Evolutionary conservation across 1,140 invertebrate species (phyloP).

Genomic region (Drosophila nikananu): DNA sequence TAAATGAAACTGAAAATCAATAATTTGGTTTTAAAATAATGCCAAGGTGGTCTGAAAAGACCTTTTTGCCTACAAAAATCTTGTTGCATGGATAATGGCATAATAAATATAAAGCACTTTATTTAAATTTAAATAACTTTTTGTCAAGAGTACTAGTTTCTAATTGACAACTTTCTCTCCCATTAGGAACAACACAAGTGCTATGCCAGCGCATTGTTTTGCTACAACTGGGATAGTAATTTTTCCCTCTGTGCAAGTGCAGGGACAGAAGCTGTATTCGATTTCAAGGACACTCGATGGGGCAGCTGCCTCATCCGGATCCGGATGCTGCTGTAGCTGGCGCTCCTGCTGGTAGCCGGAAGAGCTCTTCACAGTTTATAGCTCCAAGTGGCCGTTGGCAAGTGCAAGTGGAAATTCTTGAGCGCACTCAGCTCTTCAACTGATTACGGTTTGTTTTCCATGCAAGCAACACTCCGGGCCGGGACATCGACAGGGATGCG

Average conservation of each 20-base stretch:
- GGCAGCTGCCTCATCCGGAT: constrained; percentile 58
- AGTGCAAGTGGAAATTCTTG: constrained; percentile 81
- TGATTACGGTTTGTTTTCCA: constrained; percentile 78
- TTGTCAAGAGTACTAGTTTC: background rate
- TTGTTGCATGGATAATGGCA: background rate
- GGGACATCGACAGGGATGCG: constrained; percentile 17
- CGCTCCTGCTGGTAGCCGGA: constrained; percentile 57
- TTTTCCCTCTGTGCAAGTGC: constrained; percentile 24
- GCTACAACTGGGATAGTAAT: background rate
- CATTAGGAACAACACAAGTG: constrained; percentile 1
- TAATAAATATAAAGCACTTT: background rate
- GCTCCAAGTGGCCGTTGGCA: constrained; percentile 78
- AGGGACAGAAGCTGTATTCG: constrained; percentile 57
- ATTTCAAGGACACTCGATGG: constrained; percentile 74
- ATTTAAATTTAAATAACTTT: background rate
- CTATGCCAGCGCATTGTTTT: background rate
- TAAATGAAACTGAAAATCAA: no score
- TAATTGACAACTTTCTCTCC: background rate
- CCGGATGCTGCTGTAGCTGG: constrained; percentile 32
- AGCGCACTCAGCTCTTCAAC: constrained; percentile 63
- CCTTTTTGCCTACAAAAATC: background rate
- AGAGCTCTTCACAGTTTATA: constrained; percentile 81
- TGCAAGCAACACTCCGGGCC: constrained; percentile 48
- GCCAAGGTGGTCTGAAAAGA: background rate
- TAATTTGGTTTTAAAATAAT: background rate